Evolutionary conservation across 2,888 invertebrate genomes (phyloP).

Genomic region (Ptilodon capucinus): DNA sequence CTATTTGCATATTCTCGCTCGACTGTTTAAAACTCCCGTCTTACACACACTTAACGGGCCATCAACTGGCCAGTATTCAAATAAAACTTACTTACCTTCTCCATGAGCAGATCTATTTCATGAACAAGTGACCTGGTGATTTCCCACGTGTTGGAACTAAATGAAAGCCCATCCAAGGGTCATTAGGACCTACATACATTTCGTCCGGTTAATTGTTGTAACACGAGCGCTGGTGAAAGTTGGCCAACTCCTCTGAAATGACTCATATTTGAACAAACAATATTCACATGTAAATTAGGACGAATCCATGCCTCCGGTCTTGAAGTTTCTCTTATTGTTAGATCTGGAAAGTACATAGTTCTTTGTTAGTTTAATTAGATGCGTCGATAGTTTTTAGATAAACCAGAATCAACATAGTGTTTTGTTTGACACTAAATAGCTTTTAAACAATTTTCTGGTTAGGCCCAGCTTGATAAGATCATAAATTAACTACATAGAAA

Average conservation of each 20-base stretch:
- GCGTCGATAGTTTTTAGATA: neutral
- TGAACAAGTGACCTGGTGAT: neutral
- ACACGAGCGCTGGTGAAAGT: constrained; percentile 72
- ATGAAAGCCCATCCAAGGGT: constrained; percentile 33
- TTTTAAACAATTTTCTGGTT: neutral
- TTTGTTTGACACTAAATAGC: neutral
- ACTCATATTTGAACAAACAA: constrained; percentile 72
- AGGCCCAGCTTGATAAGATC: no score
- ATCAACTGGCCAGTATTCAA: constrained; percentile 26
- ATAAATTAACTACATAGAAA: no score
- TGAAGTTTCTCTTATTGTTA: constrained; percentile 42
- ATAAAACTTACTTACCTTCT: constrained; percentile 6
- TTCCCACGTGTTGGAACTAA: constrained; percentile 2
- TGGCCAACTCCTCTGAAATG: constrained; percentile 64
- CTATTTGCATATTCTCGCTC: constrained; percentile 55
- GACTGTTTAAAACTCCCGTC: constrained; percentile 39
- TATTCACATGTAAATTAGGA: constrained; percentile 73
- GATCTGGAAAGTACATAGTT: neutral
- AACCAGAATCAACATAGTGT: no score
- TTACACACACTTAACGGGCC: constrained; percentile 38
- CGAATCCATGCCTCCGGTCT: constrained; percentile 44
- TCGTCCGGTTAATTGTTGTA: constrained; percentile 57
- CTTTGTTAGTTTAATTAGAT: neutral
- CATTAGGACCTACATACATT: constrained; percentile 33
- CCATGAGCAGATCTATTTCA: neutral